Evolutionary conservation across 1,140 invertebrate species (phyloP).

Genomic region (Leptonema lineaticorne): DNA sequence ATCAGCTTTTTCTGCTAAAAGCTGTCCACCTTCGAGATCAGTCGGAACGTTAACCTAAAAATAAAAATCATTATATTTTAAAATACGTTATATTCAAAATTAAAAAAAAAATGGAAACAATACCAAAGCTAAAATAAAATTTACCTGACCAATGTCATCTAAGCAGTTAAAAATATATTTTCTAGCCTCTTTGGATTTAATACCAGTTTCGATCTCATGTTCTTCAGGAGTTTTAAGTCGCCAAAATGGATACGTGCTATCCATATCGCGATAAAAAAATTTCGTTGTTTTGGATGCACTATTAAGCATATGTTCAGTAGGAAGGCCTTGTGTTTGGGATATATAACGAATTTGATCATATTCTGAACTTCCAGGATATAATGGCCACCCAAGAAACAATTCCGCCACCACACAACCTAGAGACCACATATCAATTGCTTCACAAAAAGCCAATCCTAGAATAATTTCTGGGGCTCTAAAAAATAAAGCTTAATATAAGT

Average conservation of each 20-base stretch:
- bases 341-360: slow-evolving; percentile 98
- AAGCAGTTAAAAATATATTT: slow-evolving; percentile 99
- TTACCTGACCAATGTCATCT: slow-evolving; percentile 91
- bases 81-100: neutral
- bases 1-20: slow-evolving; percentile 94
- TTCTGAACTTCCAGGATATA: slow-evolving; percentile 99
- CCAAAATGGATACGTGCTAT: slow-evolving; percentile 97
- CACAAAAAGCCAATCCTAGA: slow-evolving; percentile 96
- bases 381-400: slow-evolving; percentile 98
- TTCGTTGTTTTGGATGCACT: slow-evolving; percentile 97
- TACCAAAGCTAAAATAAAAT: neutral
- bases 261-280: slow-evolving; percentile 97
- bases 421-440: slow-evolving; percentile 99
- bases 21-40: slow-evolving; percentile 91
- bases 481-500: neutral
- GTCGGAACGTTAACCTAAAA: slow-evolving; percentile 89
- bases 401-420: slow-evolving; percentile 99
- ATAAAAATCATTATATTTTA: slow-evolving; percentile 47
- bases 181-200: slow-evolving; percentile 98
- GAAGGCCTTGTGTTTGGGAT: slow-evolving; percentile 76
- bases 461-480: slow-evolving; percentile 96
- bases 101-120: neutral
- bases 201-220: slow-evolving; percentile 95
- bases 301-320: slow-evolving; percentile 98
- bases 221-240: slow-evolving; percentile 96